phyloP scores from a whole-genome alignment of 2,113 vertebrate genomes.

The Callionymus lyra region DNA sequence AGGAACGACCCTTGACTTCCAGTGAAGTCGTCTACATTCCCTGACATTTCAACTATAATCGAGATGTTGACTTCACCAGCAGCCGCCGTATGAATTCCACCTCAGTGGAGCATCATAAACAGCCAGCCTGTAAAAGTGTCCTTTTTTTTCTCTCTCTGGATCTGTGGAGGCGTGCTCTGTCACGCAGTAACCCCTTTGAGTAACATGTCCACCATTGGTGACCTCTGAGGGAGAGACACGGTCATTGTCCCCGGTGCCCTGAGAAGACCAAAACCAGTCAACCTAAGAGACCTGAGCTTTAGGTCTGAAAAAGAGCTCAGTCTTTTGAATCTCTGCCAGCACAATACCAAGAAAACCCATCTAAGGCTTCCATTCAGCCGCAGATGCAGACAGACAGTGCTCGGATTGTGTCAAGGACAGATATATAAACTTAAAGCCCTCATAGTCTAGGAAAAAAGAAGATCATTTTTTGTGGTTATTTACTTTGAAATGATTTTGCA shows the following conservation, averaged over 20 bases:
- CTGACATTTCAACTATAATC: constrained; percentile 39
- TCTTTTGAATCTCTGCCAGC: constrained; percentile 44
- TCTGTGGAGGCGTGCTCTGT: constrained; percentile 40
- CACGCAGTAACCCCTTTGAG: constrained; percentile 42
- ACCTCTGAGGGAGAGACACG: constrained; percentile 31
- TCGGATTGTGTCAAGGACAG: constrained; percentile 15
- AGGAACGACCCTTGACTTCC: constrained; percentile 19
- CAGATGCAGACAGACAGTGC: constrained; percentile 16
- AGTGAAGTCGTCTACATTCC: constrained; percentile 17
- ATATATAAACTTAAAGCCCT: background rate
- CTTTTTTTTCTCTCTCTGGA: constrained; percentile 41
- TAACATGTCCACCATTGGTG: constrained; percentile 26
- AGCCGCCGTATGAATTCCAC: constrained; percentile 30
- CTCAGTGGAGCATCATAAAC: constrained; percentile 34
- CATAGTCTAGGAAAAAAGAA: background rate
- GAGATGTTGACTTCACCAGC: constrained; percentile 29
- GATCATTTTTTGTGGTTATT: constrained; percentile 3
- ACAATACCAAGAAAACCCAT: constrained; percentile 31
- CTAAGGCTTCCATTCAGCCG: constrained; percentile 29
- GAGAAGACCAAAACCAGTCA: constrained; percentile 47
- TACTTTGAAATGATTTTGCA: constrained; percentile 7
- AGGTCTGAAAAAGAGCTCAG: constrained; percentile 34
- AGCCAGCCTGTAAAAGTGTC: constrained; percentile 28
- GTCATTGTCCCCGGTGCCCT: constrained; percentile 45
- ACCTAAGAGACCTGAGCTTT: constrained; percentile 47